Conservation (phyloP, 2,888 invertebrate species). For the Mimas tiliae region DNA sequence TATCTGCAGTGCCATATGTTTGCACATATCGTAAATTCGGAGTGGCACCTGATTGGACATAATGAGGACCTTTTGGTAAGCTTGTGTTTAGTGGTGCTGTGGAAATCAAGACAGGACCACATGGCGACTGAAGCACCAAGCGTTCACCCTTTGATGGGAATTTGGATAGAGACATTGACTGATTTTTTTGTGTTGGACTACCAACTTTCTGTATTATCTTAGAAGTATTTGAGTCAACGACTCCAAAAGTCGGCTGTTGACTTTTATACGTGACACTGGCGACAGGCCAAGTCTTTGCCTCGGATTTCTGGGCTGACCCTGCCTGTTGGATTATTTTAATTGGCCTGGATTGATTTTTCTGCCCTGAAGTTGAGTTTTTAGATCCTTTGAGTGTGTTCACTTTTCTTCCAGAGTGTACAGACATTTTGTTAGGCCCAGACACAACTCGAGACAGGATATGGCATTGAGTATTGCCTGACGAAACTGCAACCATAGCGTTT, state of each 20-base stretch:
- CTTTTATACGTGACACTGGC: constrained; percentile 72
- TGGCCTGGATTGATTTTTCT: constrained; percentile 78
- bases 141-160: constrained; percentile 71
- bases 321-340: constrained; percentile 84
- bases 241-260: constrained; percentile 64
- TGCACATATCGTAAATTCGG: constrained; percentile 77
- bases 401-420: constrained; percentile 77
- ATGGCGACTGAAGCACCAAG: constrained; percentile 74
- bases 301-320: constrained; percentile 70
- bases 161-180: constrained; percentile 61
- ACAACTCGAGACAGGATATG: constrained; percentile 79
- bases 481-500: constrained; percentile 73
- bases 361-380: constrained; percentile 63
- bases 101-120: constrained; percentile 75
- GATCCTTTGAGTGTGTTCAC: constrained; percentile 71
- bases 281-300: constrained; percentile 73
- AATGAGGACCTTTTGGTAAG: constrained; percentile 77
- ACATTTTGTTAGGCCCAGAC: constrained; percentile 79
- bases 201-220: constrained; percentile 80
- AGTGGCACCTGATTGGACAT: constrained; percentile 77
- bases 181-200: constrained; percentile 71
- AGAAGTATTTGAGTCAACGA: constrained; percentile 67
- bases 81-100: constrained; percentile 70
- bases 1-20: constrained; percentile 68
- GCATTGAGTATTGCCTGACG: constrained; percentile 74